These are phyloP conservation scores for Rhodinocichla rosea DNA, from an alignment of 2,113 vertebrate genomes.

Conservation along the genomic window DNA sequence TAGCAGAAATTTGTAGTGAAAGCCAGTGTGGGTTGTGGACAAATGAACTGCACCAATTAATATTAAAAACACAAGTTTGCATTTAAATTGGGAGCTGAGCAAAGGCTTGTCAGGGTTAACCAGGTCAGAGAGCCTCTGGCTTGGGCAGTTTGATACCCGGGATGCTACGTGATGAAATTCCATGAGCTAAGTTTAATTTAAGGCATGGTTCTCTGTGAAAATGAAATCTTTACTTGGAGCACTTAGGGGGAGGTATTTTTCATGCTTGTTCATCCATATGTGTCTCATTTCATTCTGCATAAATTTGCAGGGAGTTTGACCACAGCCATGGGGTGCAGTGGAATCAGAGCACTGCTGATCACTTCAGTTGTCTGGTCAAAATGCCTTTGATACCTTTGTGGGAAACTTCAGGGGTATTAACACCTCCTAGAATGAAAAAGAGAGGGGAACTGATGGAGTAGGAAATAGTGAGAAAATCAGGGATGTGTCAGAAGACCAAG, in stretches of 20 bases:
- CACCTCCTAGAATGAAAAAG: neutral
- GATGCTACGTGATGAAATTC: neutral
- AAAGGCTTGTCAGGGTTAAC: neutral
- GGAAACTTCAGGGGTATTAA: neutral
- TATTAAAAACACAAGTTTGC: neutral
- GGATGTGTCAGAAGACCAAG: neutral
- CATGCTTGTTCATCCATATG: neutral
- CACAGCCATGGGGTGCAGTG: neutral
- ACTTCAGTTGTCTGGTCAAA: neutral
- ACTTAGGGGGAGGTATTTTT: neutral
- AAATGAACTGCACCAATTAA: neutral
- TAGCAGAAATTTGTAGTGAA: neutral
- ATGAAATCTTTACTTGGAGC: neutral
- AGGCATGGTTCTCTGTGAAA: neutral
- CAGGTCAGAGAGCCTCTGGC: neutral
- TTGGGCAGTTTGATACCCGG: neutral
- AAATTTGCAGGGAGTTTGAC: neutral
- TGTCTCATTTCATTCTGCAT: neutral
- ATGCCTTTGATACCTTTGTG: neutral
- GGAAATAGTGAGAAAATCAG: neutral
- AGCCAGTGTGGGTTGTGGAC: accelerated
- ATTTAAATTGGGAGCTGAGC: neutral
- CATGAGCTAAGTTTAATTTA: neutral
- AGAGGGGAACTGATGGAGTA: neutral
- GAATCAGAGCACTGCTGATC: neutral